Base-by-base conservation (phyloP, 2,888 invertebrate genomes). In the Cyaniris semiargus region DNA sequence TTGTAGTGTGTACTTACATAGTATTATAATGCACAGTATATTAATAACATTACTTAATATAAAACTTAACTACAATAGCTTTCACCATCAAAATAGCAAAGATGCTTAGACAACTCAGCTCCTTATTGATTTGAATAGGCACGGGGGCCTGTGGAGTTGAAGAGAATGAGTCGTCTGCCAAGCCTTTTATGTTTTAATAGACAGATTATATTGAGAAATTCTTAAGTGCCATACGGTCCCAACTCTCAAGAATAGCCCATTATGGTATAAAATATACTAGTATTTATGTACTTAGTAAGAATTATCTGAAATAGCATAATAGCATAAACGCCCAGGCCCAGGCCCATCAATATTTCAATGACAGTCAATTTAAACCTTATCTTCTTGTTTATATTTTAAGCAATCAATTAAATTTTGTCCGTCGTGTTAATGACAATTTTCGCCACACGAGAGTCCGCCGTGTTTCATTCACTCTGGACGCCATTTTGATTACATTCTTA, bases 381-480 rank as follows among this genome's bases (percentile, higher is more conserved):
- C 58, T 58, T 58, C 21, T 58, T 58, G 74, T 70, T 79, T 72
- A 53, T 78, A 74, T 74, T 74, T 38, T 58, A 79, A 79, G 79
- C 78, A 77, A 53, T 76, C 38, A 66, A 31, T 76, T 71, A 78
- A 78, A 76, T 53, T 77, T 1, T 38, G 23, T 72, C 38, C 38
- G 44, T 44, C 21, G 53, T 53, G 53, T 44, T 44, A 21, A 72
- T 72, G 21, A 21, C 58, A 58, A 58, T 58, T 21, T 58, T 58
- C 58, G 58, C 58, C 58, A 8, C 58, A 58, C 58, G 58, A 58
- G 8, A 58, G 58, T 58, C 58, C 58, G 21, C 58, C 21, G 10
- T 21, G 21, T 58, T 58, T 58, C 58, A 58, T 21, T 58, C 58
- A 58, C 21, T 8, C 8, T 3, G 58, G 56, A 58, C 58, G 58